Percentiles rank a stretch among this genome's conserved stretches.
Conservation (phyloP, 2,113 vertebrate genomes). For the Amphiprion percula region DNA sequence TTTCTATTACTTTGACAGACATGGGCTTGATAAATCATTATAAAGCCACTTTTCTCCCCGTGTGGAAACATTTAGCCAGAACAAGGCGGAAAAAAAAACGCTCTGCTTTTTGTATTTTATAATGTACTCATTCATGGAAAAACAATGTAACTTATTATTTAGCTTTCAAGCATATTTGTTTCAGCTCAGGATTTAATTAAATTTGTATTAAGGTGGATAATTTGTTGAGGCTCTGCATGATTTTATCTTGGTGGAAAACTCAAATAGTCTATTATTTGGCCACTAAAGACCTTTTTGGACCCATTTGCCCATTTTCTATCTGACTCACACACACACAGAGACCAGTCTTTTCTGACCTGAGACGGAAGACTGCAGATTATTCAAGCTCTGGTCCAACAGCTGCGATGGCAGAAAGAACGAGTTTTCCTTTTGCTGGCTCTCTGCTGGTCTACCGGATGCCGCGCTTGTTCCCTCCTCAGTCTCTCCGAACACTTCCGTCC, state of each 20-base stretch:
- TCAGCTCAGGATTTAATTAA: too few relatives aligned
- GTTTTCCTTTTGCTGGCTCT: conserved; percentile 72
- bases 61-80: too few relatives aligned
- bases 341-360: conserved; percentile 78
- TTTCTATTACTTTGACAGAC: conserved; percentile 50
- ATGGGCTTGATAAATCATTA: conserved; percentile 28
- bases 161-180: too few relatives aligned
- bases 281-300: too few relatives aligned
- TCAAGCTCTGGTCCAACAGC: conserved; percentile 93
- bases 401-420: conserved; percentile 94
- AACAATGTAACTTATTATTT: neutral
- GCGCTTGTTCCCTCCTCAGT: conserved; percentile 57
- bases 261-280: too few relatives aligned
- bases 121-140: conserved; percentile 30
- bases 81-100: too few relatives aligned
- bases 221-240: too few relatives aligned
- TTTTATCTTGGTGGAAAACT: too few relatives aligned
- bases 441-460: conserved; percentile 41
- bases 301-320: too few relatives aligned
- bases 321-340: neutral
- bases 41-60: conserved; percentile 6
- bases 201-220: too few relatives aligned
- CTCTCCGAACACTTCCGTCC: conserved; percentile 92
- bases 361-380: conserved; percentile 85
- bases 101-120: neutral